phyloP scores from a whole-genome alignment of 2,797 vertebrate genomes.

The Periophthalmus magnuspinnatus region DNA sequence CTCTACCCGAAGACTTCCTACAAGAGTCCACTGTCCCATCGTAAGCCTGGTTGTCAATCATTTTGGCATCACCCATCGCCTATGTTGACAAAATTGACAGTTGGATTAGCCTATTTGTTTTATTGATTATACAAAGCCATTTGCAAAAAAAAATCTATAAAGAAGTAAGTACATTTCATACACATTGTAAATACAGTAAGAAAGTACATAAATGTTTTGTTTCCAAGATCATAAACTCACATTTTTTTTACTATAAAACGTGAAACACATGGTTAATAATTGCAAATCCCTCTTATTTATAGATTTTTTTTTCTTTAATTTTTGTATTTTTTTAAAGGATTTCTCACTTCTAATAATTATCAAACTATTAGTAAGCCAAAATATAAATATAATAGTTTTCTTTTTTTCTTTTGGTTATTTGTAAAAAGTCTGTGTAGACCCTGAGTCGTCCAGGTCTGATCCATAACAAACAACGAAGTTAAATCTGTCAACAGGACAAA shows the following conservation, averaged over 20 bases:
- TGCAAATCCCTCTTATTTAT: neutral
- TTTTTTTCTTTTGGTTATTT: no score
- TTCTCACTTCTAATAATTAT: neutral
- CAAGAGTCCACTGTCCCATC: slow-evolving; percentile 68
- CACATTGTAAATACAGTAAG: neutral
- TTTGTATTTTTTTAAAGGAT: neutral
- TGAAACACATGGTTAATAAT: neutral
- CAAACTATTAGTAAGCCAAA: neutral
- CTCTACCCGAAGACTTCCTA: slow-evolving; percentile 58
- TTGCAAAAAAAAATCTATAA: neutral
- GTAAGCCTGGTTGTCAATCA: slow-evolving; percentile 90
- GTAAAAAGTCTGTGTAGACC: no score
- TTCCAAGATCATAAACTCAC: neutral
- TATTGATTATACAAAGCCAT: neutral
- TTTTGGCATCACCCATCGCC: slow-evolving; percentile 92
- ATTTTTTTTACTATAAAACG: neutral
- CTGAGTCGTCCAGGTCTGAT: no score
- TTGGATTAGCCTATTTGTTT: slow-evolving; percentile 80
- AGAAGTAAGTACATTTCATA: neutral
- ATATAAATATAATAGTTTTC: neutral
- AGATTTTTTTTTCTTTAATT: neutral
- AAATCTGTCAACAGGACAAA: no score
- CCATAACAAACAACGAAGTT: no score
- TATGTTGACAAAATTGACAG: slow-evolving; percentile 97
- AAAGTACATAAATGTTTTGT: no score